Conservation (phyloP, 2,797 vertebrate species). For the Cetoscarus ocellatus region DNA sequence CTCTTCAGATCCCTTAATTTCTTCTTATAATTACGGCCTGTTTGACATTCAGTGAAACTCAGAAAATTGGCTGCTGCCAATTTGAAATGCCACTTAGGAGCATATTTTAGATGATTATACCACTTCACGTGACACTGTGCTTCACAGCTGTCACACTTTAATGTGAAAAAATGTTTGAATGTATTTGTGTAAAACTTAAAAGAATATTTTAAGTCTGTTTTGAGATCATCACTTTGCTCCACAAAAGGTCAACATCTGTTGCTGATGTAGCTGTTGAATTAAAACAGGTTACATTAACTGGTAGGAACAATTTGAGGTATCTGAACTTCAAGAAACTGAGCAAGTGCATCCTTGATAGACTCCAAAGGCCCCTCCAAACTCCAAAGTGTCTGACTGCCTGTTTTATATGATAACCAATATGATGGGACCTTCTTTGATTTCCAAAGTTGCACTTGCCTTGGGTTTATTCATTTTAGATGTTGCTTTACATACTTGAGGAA, state of each 20-base stretch:
- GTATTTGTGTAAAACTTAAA: neutral
- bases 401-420: slow-evolving; percentile 10
- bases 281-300: neutral
- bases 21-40: neutral
- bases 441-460: neutral
- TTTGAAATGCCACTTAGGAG: too few relatives aligned
- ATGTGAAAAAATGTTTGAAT: neutral
- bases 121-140: neutral
- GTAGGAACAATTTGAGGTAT: neutral
- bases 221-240: neutral
- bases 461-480: slow-evolving; percentile 27
- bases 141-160: neutral
- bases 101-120: neutral
- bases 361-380: neutral
- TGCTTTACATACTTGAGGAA: slow-evolving; percentile 24
- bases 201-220: neutral
- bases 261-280: neutral
- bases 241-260: slow-evolving; percentile 6
- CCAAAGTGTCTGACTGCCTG: neutral
- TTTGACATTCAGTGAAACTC: too few relatives aligned
- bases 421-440: slow-evolving; percentile 2
- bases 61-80: too few relatives aligned
- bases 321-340: slow-evolving; percentile 2
- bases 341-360: slow-evolving; percentile 21
- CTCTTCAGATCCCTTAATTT: neutral